phyloP scores from a whole-genome alignment of 2,113 vertebrate species.

The Accipiter cooperii region DNA sequence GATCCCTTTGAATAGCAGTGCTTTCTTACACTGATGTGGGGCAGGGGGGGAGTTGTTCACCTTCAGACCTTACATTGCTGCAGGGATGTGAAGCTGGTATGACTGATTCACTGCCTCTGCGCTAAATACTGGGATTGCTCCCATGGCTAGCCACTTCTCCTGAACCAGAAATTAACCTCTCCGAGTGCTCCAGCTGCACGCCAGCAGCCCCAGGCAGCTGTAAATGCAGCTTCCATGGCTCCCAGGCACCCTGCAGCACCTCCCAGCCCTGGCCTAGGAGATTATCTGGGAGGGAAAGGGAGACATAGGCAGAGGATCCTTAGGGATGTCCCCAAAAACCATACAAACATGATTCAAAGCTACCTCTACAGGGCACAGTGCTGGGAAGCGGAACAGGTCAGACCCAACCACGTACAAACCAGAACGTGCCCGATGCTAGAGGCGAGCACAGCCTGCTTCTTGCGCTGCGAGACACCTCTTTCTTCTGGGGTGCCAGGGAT shows the following conservation, averaged over 20 bases:
- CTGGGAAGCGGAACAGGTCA: not conserved
- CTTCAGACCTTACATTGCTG: not conserved
- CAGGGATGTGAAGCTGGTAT: not conserved
- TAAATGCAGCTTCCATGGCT: not conserved
- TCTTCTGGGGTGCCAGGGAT: not conserved
- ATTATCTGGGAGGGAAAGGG: not conserved
- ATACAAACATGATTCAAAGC: not conserved
- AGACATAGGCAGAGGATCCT: not conserved
- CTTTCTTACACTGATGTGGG: not conserved
- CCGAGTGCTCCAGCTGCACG: not conserved
- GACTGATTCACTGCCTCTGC: not conserved
- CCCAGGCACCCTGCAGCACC: not conserved
- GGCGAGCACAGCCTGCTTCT: not conserved
- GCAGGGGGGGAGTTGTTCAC: not conserved
- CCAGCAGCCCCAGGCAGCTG: not conserved
- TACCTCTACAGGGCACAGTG: not conserved
- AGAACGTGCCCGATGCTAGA: not conserved
- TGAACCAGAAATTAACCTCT: not conserved
- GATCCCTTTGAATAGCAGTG: not conserved
- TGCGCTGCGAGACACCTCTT: not conserved
- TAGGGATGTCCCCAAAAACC: not conserved
- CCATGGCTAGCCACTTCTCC: not conserved
- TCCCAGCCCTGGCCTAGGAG: not conserved
- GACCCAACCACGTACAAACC: not conserved
- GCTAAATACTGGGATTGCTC: not conserved